These are phyloP conservation scores for Rhizoglyphus robini DNA, from an alignment of 1,140 invertebrate genomes.

Conservation along the genomic window DNA sequence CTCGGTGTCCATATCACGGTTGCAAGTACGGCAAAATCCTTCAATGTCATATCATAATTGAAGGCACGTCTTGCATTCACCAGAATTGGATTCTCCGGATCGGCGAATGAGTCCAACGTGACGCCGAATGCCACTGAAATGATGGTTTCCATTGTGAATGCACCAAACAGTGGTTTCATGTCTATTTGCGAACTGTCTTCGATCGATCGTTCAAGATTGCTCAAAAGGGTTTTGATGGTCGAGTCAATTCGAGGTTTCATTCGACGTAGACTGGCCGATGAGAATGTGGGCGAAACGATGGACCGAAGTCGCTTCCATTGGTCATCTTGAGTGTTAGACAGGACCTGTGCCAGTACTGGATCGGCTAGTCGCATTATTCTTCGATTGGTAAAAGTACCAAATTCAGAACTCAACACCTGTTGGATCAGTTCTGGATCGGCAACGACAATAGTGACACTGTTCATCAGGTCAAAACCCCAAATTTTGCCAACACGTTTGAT, in stretches of 20 bases:
- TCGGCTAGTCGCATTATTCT: slow-evolving; percentile 13
- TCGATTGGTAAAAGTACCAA: slow-evolving; percentile 24
- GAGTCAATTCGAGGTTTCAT: background rate
- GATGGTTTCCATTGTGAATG: background rate
- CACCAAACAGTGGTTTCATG: background rate
- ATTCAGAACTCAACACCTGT: slow-evolving; percentile 24
- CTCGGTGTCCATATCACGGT: background rate
- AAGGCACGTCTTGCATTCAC: background rate
- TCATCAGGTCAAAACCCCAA: background rate
- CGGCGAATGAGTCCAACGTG: no score
- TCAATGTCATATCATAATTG: background rate
- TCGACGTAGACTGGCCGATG: background rate
- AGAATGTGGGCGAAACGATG: background rate
- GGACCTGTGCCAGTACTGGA: background rate
- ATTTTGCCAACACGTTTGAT: slow-evolving; percentile 10
- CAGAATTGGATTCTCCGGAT: background rate
- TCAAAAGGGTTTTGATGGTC: background rate
- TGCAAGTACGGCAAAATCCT: background rate
- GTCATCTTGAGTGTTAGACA: background rate
- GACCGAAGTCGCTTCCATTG: background rate
- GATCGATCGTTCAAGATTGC: background rate
- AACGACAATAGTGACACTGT: slow-evolving; percentile 18
- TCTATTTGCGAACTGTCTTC: background rate
- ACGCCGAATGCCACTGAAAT: no score
- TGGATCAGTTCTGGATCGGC: slow-evolving; percentile 25